These are phyloP conservation scores for Cyrtorhinus lividipennis DNA, from an alignment of 1,140 invertebrate genomes.

Conservation along the genomic window DNA sequence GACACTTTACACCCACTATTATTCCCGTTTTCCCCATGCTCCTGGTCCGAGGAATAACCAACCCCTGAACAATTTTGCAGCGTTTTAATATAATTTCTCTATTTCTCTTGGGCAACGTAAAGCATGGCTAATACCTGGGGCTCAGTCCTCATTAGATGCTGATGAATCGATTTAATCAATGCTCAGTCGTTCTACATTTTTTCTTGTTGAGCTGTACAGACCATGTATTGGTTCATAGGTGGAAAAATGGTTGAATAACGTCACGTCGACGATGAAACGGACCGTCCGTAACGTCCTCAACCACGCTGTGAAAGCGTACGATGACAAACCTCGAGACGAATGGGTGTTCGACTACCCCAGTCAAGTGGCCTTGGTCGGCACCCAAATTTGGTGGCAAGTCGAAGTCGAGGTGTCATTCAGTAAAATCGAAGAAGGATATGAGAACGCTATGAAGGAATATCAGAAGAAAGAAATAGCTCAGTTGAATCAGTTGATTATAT, in stretches of 20 bases:
- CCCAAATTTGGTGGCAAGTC: slow-evolving; percentile 90
- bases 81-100: no score
- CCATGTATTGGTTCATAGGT: no score
- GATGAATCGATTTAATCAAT: no score
- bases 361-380: slow-evolving; percentile 73
- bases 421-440: slow-evolving; percentile 82
- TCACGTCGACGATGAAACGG: slow-evolving; percentile 66
- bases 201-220: no score
- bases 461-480: slow-evolving; percentile 77
- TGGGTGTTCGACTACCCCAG: slow-evolving; percentile 90
- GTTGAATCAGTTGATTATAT: slow-evolving; percentile 60
- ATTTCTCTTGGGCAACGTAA: no score
- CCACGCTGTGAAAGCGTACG: slow-evolving; percentile 67
- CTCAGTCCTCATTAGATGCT: no score
- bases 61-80: no score
- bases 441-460: slow-evolving; percentile 83
- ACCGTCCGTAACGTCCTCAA: slow-evolving; percentile 65
- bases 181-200: no score
- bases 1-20: no score
- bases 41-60: no score
- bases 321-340: slow-evolving; percentile 74
- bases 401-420: slow-evolving; percentile 82
- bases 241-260: slow-evolving; percentile 74
- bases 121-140: no score
- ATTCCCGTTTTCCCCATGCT: no score